Percentiles rank a stretch among this genome's conserved stretches.
Conservation (phyloP, 1,140 invertebrate species). For the Trachymyrmex septentrionalis region DNA sequence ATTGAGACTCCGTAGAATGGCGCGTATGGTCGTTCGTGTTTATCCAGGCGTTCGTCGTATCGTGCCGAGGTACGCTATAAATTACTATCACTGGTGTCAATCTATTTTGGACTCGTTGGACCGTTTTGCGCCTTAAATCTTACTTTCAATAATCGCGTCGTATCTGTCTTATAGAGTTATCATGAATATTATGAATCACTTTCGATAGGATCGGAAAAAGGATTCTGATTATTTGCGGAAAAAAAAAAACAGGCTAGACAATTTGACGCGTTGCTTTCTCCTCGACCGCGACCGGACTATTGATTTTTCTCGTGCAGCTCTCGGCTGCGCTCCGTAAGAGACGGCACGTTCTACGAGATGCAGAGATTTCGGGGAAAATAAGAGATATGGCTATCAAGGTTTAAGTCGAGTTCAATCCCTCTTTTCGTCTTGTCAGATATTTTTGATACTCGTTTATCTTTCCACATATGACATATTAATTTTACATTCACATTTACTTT, state of each 20-base stretch:
- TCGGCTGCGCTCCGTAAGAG: slow-evolving; percentile 33
- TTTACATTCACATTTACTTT: not conserved
- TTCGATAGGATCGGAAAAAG: not conserved
- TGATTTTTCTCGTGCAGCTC: slow-evolving; percentile 20
- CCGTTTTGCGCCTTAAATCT: not conserved
- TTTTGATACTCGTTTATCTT: slow-evolving; percentile 9
- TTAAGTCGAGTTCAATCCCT: not conserved
- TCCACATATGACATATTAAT: not conserved
- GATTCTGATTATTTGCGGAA: not conserved
- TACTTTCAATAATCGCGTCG: not conserved
- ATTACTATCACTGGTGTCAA: not conserved
- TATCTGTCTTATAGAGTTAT: not conserved
- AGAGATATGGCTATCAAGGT: not conserved
- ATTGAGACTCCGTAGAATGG: slow-evolving; percentile 21
- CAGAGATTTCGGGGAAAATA: slow-evolving; percentile 25
- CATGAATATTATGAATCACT: not conserved
- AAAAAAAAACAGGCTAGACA: slow-evolving; percentile 7
- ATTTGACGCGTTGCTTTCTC: slow-evolving; percentile 30
- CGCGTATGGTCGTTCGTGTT: slow-evolving; percentile 28
- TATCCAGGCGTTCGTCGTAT: not conserved
- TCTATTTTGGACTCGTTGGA: not conserved
- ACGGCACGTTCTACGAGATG: slow-evolving; percentile 32
- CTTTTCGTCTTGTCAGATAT: not conserved
- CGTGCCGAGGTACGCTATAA: not conserved
- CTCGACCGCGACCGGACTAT: slow-evolving; percentile 3